phyloP scores from a whole-genome alignment of 1,140 invertebrate species.

The Sitodiplosis mosellana region DNA sequence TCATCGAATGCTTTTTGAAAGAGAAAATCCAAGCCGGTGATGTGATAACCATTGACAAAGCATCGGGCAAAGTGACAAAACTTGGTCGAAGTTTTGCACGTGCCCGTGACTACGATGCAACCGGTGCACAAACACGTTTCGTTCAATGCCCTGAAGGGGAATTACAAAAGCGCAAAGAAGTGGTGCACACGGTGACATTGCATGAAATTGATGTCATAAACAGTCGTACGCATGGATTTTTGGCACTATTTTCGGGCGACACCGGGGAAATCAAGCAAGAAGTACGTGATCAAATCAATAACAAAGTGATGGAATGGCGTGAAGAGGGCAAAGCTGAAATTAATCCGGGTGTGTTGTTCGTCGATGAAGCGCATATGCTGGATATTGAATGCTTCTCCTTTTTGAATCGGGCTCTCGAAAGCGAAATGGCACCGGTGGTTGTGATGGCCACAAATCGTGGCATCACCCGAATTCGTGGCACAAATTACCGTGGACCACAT shows the following conservation, averaged over 20 bases:
- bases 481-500: conserved; percentile 84
- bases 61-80: conserved; percentile 90
- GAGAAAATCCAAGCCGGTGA: conserved; percentile 95
- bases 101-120: conserved; percentile 95
- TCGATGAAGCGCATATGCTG: conserved; percentile 94
- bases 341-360: conserved; percentile 85
- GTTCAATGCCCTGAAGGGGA: conserved; percentile 98
- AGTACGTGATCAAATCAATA: conserved; percentile 94
- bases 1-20: conserved; percentile 93
- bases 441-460: conserved; percentile 99
- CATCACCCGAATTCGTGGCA: conserved; percentile 89
- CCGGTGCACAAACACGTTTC: conserved; percentile 78
- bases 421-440: conserved; percentile 91
- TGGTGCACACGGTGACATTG: conserved; percentile 94
- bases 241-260: conserved; percentile 93
- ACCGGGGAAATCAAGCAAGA: conserved; percentile 98
- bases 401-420: conserved; percentile 88
- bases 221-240: conserved; percentile 87
- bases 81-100: conserved; percentile 89
- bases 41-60: conserved; percentile 95
- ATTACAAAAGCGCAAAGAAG: conserved; percentile 96
- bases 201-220: conserved; percentile 99
- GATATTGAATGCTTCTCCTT: conserved; percentile 99
- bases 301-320: conserved; percentile 96
- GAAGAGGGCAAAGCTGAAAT: conserved; percentile 99